phyloP scores from a whole-genome alignment of 2,113 vertebrate species.

The Tamias sibiricus region DNA sequence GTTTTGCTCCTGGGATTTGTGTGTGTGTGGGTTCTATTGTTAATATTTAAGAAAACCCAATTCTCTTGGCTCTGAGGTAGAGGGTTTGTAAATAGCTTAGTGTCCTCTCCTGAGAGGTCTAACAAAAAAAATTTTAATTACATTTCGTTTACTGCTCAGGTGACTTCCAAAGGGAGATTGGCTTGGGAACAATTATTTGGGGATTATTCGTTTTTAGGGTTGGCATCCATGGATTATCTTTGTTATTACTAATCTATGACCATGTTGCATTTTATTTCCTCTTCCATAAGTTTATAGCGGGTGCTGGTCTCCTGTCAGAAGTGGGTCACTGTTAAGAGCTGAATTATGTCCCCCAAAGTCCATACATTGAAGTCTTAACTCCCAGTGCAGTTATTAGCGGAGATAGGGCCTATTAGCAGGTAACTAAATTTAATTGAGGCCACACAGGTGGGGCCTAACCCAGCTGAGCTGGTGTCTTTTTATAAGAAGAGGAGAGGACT shows the following conservation, averaged over 20 bases:
- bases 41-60: conserved; percentile 5
- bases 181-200: conserved; percentile 44
- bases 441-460: no score
- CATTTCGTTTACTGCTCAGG: conserved; percentile 50
- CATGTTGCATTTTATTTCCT: not conserved
- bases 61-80: conserved; percentile 6
- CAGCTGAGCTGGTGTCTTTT: not conserved
- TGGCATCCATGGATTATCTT: not conserved
- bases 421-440: not conserved
- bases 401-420: not conserved
- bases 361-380: not conserved
- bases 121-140: conserved; percentile 50
- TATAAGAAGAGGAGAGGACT: not conserved
- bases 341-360: not conserved
- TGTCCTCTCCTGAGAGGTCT: conserved; percentile 8
- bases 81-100: conserved; percentile 41
- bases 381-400: not conserved
- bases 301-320: not conserved
- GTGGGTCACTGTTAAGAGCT: not conserved
- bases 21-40: conserved; percentile 23
- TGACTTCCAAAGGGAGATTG: conserved; percentile 36
- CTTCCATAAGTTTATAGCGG: not conserved
- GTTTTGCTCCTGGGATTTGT: not conserved
- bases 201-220: conserved; percentile 58
- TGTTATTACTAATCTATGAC: not conserved